These are phyloP conservation scores for Poeciliopsis gracilis DNA, from an alignment of 2,797 vertebrate genomes.

Conservation along the genomic window DNA sequence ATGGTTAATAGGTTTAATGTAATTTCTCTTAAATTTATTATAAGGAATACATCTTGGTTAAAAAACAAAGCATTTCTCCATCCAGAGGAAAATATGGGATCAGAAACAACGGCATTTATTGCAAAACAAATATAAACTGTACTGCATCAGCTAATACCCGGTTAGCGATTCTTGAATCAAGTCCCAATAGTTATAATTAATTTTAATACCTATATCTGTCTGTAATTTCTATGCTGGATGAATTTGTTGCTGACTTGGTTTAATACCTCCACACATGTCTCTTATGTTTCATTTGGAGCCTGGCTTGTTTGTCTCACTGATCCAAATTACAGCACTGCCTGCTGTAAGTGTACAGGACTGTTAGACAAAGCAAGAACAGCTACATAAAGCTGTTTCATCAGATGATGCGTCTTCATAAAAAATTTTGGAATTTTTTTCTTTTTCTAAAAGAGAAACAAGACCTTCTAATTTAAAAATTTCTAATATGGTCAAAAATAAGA, in stretches of 20 bases:
- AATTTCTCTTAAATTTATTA: background rate
- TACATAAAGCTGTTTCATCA: background rate
- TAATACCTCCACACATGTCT: background rate
- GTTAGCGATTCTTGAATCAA: background rate
- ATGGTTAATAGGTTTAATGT: background rate
- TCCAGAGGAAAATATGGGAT: background rate
- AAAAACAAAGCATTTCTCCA: background rate
- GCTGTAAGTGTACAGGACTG: background rate
- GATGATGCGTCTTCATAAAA: background rate
- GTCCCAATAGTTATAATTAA: background rate
- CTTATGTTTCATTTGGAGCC: background rate
- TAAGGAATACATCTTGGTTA: background rate
- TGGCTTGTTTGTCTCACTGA: background rate
- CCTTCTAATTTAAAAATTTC: background rate
- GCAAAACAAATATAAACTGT: background rate
- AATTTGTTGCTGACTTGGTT: background rate
- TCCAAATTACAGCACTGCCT: background rate
- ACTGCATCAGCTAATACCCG: background rate
- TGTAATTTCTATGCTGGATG: background rate
- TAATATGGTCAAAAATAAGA: background rate
- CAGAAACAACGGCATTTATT: background rate
- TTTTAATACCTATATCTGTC: background rate
- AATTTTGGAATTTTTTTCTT: background rate
- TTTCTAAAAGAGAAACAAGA: background rate
- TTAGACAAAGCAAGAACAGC: background rate